Evolutionary conservation across 2,113 vertebrate species (phyloP), one percentile per base, ranked within the genome.

Genomic region (Aviceda subcristata): DNA sequence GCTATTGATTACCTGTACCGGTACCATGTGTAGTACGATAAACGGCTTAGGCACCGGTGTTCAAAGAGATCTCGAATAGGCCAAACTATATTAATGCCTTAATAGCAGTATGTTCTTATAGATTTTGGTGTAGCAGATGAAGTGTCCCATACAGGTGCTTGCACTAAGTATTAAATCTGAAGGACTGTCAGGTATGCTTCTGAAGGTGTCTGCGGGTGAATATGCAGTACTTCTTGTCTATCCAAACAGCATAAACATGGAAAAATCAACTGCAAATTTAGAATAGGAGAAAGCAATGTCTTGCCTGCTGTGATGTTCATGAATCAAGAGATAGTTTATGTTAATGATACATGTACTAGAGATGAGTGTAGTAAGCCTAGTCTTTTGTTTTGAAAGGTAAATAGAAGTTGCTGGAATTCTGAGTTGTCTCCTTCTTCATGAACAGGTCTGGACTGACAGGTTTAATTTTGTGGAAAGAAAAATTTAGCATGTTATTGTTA

Each of bases 291-390:
- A 69, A 38, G 39, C 32, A 74, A 67, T 64, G 46, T 66, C 57
- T 66, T 74, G 17, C 72, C 96, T 94, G 73, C 74, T 94, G 83
- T 75, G 88, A 60, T 92, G 64, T 19, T 95, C 45, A 48, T 89
- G 73, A 96, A 84, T 94, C 34, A 30, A 67, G 48, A 80, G 68
- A 75, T 41, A 68, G 76, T 80, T 93, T 89, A 59, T 56, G 68
- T 86, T 94, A 94, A 77, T 86, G 79, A 63, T 29, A 72, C 1
- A 1, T 67, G 32, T 46, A 9, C 41, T 80, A 38, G 55, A 74
- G 36, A 68, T 66, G 82, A 88, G 18, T 38, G 5, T 90, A 36
- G 59, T 45, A 77, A 83, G 78, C 20, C 23, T 34, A 50, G 55
- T 19, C 46, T 86, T 82, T 30, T 86, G 38, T 88, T 92, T 71